Base-by-base conservation (phyloP, 2,797 vertebrate genomes). In the Pantherophis alleghaniensis region DNA sequence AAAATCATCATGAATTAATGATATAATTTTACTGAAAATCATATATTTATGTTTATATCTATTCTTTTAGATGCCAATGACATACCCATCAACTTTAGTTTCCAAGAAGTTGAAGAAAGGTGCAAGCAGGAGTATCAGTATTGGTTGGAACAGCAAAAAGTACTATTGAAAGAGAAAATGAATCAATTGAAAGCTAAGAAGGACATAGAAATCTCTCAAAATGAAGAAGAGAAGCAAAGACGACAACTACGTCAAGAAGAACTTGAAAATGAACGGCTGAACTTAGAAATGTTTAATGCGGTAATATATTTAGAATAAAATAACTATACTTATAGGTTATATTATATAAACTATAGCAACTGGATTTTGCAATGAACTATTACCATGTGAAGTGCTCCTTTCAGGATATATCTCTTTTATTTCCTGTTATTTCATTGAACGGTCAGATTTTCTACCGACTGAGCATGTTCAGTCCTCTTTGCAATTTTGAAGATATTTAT, bases 261-360 rank as follows among this genome's bases (percentile, higher is more conserved):
- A 83, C 98, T 99, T 96, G 97, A 98, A 92, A 92, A 97, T 95
- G 98, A 99, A 96, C 97, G 98, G 93, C 97, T 95, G 87, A 96
- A 96, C 91, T 95, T 98, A 95, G 96, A 98, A 79, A 91, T 89
- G 93, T 93, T 98, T 95, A 95, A 95, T 91, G 96, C 96, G 97
- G 98, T 98, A 97, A 96, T 90, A 32, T 69, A 89, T 55, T 56
- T 91, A 86, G 37, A 12, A 66, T 93, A 91, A 1, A 92, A 28
- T 14, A 92, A 94, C 0, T 86, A 86, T 69, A 2, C 26, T n/a
- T 86, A 16, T 63, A 20, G 47, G 10, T 55, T 18, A 60, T 69
- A 11, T 87, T 59, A 83, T 20, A 12, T 26, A 89, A 59, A 47
- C 26, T 88, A 22, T 11, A 87, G 32, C 26, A 83, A 83, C 20